These are phyloP conservation scores for Hymenopus coronatus DNA, from an alignment of 2,888 invertebrate species.

Conservation along the genomic window DNA sequence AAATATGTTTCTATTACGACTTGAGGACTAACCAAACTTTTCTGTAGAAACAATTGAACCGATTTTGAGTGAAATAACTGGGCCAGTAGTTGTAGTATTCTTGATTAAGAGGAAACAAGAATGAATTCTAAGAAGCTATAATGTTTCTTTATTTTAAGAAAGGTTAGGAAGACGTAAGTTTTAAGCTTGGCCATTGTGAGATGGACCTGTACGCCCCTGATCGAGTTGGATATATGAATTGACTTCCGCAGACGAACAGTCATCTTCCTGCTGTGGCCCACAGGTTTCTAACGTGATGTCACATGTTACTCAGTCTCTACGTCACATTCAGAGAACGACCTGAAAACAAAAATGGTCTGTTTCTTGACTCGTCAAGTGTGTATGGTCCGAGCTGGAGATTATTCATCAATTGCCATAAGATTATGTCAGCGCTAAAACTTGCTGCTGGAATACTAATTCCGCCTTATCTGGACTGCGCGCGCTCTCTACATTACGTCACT, in stretches of 20 bases:
- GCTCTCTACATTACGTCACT: not conserved
- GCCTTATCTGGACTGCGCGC: not conserved
- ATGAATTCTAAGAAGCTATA: too few species aligned
- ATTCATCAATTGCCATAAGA: not conserved
- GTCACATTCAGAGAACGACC: not conserved
- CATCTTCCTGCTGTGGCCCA: not conserved
- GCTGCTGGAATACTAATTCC: not conserved
- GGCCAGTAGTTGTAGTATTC: too few species aligned
- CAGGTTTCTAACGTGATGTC: not conserved
- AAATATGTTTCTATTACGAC: not conserved
- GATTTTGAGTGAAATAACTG: not conserved
- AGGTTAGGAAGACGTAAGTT: too few species aligned
- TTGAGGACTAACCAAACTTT: not conserved
- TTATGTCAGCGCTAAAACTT: not conserved
- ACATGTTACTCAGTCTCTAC: not conserved
- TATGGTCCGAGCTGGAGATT: not conserved
- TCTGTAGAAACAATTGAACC: not conserved
- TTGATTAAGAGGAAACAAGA: too few species aligned
- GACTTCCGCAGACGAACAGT: not conserved
- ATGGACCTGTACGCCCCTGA: not conserved
- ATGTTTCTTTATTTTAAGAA: too few species aligned
- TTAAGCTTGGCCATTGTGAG: too few species aligned
- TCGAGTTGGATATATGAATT: not conserved
- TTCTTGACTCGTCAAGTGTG: not conserved
- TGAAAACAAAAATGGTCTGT: not conserved